Percentiles rank a stretch among this genome's conserved stretches.
These are phyloP conservation scores for Scortum barcoo DNA, from an alignment of 2,113 vertebrate genomes.

Conservation along the genomic window DNA sequence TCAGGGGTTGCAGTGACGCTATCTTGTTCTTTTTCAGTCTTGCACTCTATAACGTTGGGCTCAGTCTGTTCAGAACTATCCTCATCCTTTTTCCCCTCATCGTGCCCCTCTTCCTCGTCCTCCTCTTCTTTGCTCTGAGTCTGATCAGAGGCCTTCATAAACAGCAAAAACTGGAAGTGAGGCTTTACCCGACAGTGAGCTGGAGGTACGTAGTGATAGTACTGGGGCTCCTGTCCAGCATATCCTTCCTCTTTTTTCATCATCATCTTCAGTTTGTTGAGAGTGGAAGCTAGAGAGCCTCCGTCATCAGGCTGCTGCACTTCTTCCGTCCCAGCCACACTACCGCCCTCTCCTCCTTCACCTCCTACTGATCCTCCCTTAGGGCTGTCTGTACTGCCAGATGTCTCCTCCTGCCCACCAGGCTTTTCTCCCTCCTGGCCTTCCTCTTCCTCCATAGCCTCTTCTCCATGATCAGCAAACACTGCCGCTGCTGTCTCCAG, in stretches of 20 bases:
- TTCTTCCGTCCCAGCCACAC: conserved; percentile 59
- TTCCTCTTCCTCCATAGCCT: conserved; percentile 88
- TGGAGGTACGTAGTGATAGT: conserved; percentile 98
- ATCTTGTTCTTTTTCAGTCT: conserved; percentile 69
- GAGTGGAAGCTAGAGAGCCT: conserved; percentile 89
- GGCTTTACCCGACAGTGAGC: conserved; percentile 98
- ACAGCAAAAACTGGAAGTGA: conserved; percentile 96
- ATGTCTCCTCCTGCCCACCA: conserved; percentile 75
- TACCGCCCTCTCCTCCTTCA: conserved; percentile 60
- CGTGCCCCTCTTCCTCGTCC: conserved; percentile 68
- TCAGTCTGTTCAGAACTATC: conserved; percentile 55
- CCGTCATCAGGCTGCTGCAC: conserved; percentile 88
- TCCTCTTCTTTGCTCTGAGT: conserved; percentile 81
- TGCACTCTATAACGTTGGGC: conserved; percentile 41
- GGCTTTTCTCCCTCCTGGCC: conserved; percentile 87
- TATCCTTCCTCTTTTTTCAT: conserved; percentile 95
- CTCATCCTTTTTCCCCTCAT: conserved; percentile 61
- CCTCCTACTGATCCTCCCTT: conserved; percentile 72
- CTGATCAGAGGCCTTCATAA: conserved; percentile 97
- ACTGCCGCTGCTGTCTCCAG: conserved; percentile 95
- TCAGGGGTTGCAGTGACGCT: conserved; percentile 28
- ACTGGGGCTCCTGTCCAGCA: conserved; percentile 90
- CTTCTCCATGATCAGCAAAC: conserved; percentile 93
- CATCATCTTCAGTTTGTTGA: conserved; percentile 96
- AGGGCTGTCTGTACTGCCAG: conserved; percentile 81